phyloP scores from a whole-genome alignment of 1,140 invertebrate genomes.

The Ips nitidus region DNA sequence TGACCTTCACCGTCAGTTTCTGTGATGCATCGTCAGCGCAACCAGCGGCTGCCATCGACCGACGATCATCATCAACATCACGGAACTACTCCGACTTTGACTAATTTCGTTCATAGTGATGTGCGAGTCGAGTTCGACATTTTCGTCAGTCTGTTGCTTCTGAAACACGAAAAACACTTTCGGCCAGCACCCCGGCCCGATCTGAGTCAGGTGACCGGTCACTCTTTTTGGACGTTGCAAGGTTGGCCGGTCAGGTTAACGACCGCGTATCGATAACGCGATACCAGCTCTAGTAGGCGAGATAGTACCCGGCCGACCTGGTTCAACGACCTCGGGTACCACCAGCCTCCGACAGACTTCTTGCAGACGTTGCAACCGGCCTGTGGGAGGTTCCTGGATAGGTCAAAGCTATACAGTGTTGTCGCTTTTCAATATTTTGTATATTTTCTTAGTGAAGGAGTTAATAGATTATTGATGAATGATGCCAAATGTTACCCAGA shows the following conservation, averaged over 20 bases:
- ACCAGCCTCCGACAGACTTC: constrained; percentile 27
- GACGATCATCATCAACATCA: constrained; percentile 13
- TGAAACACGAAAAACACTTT: neutral
- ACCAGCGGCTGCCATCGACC: constrained; percentile 16
- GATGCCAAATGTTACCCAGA: no score
- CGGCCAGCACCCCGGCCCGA: neutral
- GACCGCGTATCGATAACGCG: neutral
- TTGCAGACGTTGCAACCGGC: constrained; percentile 27
- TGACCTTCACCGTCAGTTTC: constrained; percentile 24
- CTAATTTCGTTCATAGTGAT: neutral
- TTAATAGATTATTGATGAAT: no score
- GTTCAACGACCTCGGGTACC: constrained; percentile 23
- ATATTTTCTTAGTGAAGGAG: no score
- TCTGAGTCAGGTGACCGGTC: no score
- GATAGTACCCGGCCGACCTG: constrained; percentile 2
- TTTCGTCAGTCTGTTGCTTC: neutral
- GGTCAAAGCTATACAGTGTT: constrained; percentile 15
- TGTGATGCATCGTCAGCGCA: constrained; percentile 22
- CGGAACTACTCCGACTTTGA: constrained; percentile 22
- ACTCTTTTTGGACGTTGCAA: no score
- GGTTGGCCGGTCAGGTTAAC: no score
- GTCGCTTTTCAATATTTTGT: constrained; percentile 2
- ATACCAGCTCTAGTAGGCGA: constrained; percentile 1
- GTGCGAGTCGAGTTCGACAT: neutral
- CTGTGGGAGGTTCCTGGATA: constrained; percentile 31